phyloP scores from a whole-genome alignment of 2,888 invertebrate species.

The Eugnorisma glareosa region DNA sequence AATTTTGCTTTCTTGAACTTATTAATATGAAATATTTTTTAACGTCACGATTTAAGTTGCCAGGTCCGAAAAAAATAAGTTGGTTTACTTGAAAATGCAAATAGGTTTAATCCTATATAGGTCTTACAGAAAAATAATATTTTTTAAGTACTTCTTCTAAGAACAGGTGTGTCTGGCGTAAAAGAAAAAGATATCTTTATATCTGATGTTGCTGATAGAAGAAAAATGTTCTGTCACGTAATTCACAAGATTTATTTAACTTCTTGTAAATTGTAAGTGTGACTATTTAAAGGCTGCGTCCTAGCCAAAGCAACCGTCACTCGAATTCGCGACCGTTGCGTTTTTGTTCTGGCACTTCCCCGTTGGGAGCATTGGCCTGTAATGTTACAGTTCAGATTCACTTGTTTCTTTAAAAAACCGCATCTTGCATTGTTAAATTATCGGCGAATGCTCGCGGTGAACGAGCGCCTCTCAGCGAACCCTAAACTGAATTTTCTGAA shows the following conservation, averaged over 20 bases:
- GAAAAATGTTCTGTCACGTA: neutral
- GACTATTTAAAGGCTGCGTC: neutral
- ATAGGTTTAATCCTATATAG: neutral
- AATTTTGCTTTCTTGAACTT: slow-evolving; percentile 1
- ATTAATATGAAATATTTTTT: neutral
- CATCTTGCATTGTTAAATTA: neutral
- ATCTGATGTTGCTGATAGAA: neutral
- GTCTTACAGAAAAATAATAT: neutral
- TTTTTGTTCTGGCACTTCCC: neutral
- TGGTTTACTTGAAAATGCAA: neutral
- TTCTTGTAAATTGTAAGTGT: neutral
- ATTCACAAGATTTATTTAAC: neutral
- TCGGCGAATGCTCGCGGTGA: neutral
- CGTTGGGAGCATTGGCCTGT: neutral
- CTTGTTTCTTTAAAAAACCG: neutral
- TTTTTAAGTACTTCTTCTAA: neutral
- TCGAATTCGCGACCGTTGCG: neutral
- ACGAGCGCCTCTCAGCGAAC: neutral
- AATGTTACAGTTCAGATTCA: too few species aligned
- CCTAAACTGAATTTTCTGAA: neutral
- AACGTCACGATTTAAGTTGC: too few species aligned
- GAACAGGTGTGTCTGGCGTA: too few species aligned
- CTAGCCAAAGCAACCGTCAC: neutral
- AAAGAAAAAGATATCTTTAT: neutral
- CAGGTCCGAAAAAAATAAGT: neutral